phyloP scores from a whole-genome alignment of 2,113 vertebrate genomes.

The Capricornis sumatraensis region DNA sequence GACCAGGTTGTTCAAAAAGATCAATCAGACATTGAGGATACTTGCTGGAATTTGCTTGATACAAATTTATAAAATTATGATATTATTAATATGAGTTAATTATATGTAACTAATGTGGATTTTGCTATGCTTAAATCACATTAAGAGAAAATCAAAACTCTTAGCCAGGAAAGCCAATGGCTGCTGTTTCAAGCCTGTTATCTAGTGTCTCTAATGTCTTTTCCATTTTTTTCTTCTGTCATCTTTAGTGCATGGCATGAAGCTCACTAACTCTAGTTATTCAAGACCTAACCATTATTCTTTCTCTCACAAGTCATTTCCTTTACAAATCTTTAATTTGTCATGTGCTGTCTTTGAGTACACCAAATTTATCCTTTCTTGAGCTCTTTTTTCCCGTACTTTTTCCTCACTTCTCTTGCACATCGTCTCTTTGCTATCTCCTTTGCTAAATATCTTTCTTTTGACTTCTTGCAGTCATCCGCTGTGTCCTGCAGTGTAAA shows the following conservation, averaged over 20 bases:
- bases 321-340: neutral
- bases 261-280: neutral
- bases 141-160: neutral
- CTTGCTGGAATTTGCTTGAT: neutral
- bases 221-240: neutral
- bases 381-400: neutral
- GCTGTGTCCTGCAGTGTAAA: neutral
- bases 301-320: neutral
- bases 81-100: neutral
- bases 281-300: neutral
- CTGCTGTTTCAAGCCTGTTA: too few species aligned
- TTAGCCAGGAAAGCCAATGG: neutral
- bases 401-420: neutral
- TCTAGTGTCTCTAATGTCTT: neutral
- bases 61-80: neutral
- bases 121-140: neutral
- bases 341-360: neutral
- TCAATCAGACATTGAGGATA: neutral
- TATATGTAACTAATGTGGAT: neutral
- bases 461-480: neutral
- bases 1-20: neutral
- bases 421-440: neutral
- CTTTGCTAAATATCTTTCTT: neutral
- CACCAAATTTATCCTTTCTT: neutral
- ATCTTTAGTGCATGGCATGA: neutral